Evolutionary conservation across 2,113 vertebrate species (phyloP), one percentile per base, ranked within the genome.

Genomic region (Dicaeum eximium): DNA sequence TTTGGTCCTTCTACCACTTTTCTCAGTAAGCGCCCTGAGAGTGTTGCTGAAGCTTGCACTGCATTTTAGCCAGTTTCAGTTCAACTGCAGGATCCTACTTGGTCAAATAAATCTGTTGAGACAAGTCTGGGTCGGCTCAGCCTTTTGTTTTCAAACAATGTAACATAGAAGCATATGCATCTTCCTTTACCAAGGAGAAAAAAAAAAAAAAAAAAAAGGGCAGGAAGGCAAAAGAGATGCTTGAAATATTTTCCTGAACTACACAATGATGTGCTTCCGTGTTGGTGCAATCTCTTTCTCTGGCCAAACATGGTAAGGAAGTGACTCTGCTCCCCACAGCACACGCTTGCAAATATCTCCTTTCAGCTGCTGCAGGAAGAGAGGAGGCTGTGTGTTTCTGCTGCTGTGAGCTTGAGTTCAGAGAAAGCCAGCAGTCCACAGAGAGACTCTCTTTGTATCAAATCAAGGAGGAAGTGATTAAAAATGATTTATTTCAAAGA

Each of bases 291-390:
- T n/a, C 66, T 93, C 80, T 40, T 82, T 96, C 78, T 95, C 88
- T 92, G 91, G 95, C 97, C 95, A 98, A 97, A 97, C 91, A 93
- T 89, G 73, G 93, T 95, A 97, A 97, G 97, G 97, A 98, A 98
- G 89, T 97, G 86, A 92, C 91, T 97, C 57, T 91, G 64, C 88
- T 97, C 96, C 74, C 69, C 75, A 37, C 95, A 86, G 86, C 93
- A 61, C 70, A 67, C 1, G 1, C 88, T 97, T 94, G 95, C 94
- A 94, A 94, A 91, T 80, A 94, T 87, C 80, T 97, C 87, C 91
- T 96, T 92, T 95, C 90, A 95, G 92, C 92, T 91, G 85, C 64
- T 1, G 4, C 88, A 97, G 97, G 97, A 98, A 97, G 88, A 13
- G 58, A 97, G 95, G 69, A 70, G 45, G 79, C 90, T 78, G 65